Evolutionary conservation across 2,888 invertebrate species (phyloP), one percentile per base, ranked within the genome.

Genomic region (Synergus itoensis): DNA sequence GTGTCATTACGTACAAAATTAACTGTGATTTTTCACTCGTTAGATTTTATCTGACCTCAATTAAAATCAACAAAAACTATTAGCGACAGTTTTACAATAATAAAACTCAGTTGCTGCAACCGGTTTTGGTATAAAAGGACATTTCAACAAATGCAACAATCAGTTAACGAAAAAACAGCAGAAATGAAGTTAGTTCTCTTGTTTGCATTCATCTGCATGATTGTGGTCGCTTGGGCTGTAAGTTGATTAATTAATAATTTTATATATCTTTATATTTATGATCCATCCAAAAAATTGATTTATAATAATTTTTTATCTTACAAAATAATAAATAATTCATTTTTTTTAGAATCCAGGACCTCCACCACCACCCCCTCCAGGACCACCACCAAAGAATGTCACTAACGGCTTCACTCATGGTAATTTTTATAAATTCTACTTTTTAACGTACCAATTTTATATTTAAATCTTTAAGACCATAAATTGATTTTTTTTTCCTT

Each of bases 161-260:
- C 28, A 65, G 57, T 57, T 3, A 21, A 8, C 18, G n/a, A 69
- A 69, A 21, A 65, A 69, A 28, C 14, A 11, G 21, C n/a, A 73
- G 36, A 73, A 53, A 73, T 73, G 73, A 73, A 73, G 36, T 14
- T 48, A 4, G n/a, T n/a, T 36, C 9, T 73, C 12, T 36, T 73
- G 14, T n/a, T 73, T 9, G 11, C 73, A 1, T n/a, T 73, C n/a
- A 16, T 73, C 36, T 73, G 48, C 28, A 73, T 73, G 53, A 45
- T 73, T 28, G 73, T 48, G 16, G 28, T 36, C 16, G 8, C 36
- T 36, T 73, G 16, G 45, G 73, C 73, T 0, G 73, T 73, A 36
- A 73, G 73, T 73, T 41, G 1, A 65, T 40, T 65, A n/a, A 18
- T 21, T 12, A 43, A 21, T 53, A 7, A 53, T n/a, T 53, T 14